phyloP scores from a whole-genome alignment of 2,113 vertebrate genomes.

The Falcunculus frontatus region DNA sequence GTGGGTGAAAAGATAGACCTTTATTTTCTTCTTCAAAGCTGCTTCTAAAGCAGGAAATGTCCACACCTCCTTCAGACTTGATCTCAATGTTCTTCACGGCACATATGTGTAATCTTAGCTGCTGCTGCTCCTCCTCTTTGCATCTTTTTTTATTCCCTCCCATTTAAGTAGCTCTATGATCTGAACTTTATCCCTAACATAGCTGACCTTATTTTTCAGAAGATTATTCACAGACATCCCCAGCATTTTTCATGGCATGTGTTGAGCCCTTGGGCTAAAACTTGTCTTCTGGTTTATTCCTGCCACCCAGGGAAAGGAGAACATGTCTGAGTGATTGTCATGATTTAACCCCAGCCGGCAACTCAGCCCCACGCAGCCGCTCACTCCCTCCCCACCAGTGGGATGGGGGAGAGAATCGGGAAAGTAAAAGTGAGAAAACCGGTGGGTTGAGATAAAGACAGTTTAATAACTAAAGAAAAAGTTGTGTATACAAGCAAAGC shows the following conservation, averaged over 20 bases:
- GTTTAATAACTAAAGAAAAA: neutral
- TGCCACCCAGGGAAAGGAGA: neutral
- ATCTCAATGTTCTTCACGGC: neutral
- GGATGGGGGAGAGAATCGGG: neutral
- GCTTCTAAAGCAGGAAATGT: slow-evolving; percentile 7
- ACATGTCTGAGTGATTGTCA: neutral
- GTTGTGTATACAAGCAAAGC: neutral
- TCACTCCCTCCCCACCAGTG: neutral
- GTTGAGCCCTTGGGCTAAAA: neutral
- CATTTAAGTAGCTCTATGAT: neutral
- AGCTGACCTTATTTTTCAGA: neutral
- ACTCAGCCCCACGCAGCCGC: neutral
- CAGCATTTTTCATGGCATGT: accelerated
- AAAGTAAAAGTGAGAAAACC: neutral
- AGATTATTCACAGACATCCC: neutral
- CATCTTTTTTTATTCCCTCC: neutral
- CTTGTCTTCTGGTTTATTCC: neutral
- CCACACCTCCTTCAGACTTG: slow-evolving; percentile 19
- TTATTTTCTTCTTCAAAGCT: slow-evolving; percentile 1
- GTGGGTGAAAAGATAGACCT: neutral
- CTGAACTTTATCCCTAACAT: neutral
- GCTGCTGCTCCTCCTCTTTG: neutral
- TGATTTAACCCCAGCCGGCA: neutral
- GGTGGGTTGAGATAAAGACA: neutral
- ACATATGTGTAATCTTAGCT: neutral